These are phyloP conservation scores for Halichondria panicea DNA, from an alignment of 37 sponge, comb jelly and placozoan species.

Conservation along the genomic window DNA sequence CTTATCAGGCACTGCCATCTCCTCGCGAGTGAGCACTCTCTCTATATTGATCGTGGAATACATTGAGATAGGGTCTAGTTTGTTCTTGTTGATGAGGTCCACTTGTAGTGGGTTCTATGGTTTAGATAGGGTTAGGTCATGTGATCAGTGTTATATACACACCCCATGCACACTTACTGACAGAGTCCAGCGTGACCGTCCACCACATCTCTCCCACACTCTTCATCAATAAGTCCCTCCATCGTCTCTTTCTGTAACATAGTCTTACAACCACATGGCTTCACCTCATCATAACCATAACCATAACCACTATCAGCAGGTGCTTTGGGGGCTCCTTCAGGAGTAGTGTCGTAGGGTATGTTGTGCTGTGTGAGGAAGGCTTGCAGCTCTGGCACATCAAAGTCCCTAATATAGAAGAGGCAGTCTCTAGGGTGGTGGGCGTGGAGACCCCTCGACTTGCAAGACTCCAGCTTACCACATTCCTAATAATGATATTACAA, in stretches of 20 bases:
- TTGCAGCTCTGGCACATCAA: constrained; percentile 69
- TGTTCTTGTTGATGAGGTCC: constrained; percentile 62
- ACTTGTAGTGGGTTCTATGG: constrained; percentile 85
- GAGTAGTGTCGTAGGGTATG: constrained; percentile 68
- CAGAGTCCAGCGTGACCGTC: constrained; percentile 90
- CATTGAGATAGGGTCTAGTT: constrained; percentile 72
- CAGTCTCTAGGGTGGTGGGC: constrained; percentile 95
- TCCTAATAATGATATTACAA: too few relatives aligned
- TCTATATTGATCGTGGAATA: constrained; percentile 37
- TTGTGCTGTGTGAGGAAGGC: constrained; percentile 64
- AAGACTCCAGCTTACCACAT: constrained; percentile 66
- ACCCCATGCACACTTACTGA: constrained; percentile 44
- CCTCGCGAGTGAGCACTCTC: constrained; percentile 64
- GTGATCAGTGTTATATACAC: not conserved
- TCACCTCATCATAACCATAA: too few relatives aligned
- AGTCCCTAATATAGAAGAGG: constrained; percentile 82
- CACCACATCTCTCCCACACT: constrained; percentile 46
- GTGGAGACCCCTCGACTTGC: constrained; percentile 78
- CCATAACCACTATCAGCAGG: too few relatives aligned
- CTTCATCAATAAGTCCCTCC: constrained; percentile 64
- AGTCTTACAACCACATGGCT: constrained; percentile 76
- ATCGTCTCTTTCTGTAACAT: constrained; percentile 78
- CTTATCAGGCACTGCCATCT: constrained; percentile 50
- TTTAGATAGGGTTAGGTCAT: too few relatives aligned
- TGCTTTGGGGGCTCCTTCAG: too few relatives aligned